phyloP scores from a whole-genome alignment of 2,113 vertebrate species.

The Copsychus sechellarum region DNA sequence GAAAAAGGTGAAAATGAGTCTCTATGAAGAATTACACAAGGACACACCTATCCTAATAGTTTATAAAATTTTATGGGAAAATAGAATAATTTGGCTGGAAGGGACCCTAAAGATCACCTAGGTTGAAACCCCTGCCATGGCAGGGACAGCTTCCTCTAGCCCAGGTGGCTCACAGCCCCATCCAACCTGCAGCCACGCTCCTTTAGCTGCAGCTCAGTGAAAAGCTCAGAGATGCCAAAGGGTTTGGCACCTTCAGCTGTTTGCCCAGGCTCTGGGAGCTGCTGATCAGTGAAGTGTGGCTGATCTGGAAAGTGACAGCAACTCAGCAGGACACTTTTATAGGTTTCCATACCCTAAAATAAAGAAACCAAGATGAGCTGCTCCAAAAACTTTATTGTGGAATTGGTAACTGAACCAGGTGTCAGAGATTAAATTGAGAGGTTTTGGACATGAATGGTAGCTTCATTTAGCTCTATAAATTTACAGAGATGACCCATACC shows the following conservation, averaged over 20 bases:
- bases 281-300: background rate
- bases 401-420: background rate
- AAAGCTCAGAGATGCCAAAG: background rate
- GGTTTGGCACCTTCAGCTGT: background rate
- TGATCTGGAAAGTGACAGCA: background rate
- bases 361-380: background rate
- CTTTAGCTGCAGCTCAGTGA: background rate
- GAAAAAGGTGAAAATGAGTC: background rate
- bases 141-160: background rate
- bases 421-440: background rate
- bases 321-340: accelerated
- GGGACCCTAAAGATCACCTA: background rate
- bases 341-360: background rate
- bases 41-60: background rate
- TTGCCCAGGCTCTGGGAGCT: background rate
- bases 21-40: background rate
- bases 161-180: background rate
- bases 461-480: background rate
- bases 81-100: background rate
- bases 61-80: background rate
- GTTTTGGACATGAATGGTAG: background rate
- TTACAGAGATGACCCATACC: background rate
- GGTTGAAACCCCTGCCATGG: accelerated
- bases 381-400: background rate
- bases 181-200: background rate